Conservation (phyloP, 2,888 invertebrate species). For the Drosophila parthenogenetica region DNA sequence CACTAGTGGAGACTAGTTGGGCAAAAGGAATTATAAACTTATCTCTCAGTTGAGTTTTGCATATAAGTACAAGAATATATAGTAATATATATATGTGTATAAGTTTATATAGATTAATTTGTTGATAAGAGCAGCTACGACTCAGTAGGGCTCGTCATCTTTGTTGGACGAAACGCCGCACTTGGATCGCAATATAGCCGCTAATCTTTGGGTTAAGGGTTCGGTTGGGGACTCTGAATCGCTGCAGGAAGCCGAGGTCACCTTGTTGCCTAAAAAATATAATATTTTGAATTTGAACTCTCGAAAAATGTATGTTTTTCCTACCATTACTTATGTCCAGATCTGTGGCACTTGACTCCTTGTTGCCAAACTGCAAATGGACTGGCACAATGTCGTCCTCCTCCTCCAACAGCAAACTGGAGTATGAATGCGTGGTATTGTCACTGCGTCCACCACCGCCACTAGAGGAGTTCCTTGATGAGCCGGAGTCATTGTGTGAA, state of each 20-base stretch:
- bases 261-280: slow-evolving; percentile 79
- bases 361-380: slow-evolving; percentile 77
- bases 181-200: slow-evolving; percentile 84
- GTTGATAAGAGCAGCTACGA: slow-evolving; percentile 7
- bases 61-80: slow-evolving; percentile 74
- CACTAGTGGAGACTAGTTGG: slow-evolving; percentile 70
- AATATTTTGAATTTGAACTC: too few species aligned
- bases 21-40: slow-evolving; percentile 63
- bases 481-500: slow-evolving; percentile 76
- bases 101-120: slow-evolving; percentile 22
- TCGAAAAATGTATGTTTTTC: too few species aligned
- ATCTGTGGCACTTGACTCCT: slow-evolving; percentile 72
- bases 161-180: slow-evolving; percentile 80
- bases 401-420: slow-evolving; percentile 85
- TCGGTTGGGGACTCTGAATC: slow-evolving; percentile 85
- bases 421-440: slow-evolving; percentile 85
- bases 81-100: slow-evolving; percentile 29
- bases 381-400: slow-evolving; percentile 84
- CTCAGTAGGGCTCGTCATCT: slow-evolving; percentile 60
- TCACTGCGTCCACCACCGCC: slow-evolving; percentile 83
- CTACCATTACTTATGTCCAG: slow-evolving; percentile 85
- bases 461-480: slow-evolving; percentile 83
- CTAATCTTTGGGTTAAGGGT: slow-evolving; percentile 84
- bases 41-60: slow-evolving; percentile 47
- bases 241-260: slow-evolving; percentile 84